A percentile compares a stretch with the other conserved stretches of the same genome.
phyloP scores from a whole-genome alignment of 2,797 vertebrate species.

The Heliangelus exortis region DNA sequence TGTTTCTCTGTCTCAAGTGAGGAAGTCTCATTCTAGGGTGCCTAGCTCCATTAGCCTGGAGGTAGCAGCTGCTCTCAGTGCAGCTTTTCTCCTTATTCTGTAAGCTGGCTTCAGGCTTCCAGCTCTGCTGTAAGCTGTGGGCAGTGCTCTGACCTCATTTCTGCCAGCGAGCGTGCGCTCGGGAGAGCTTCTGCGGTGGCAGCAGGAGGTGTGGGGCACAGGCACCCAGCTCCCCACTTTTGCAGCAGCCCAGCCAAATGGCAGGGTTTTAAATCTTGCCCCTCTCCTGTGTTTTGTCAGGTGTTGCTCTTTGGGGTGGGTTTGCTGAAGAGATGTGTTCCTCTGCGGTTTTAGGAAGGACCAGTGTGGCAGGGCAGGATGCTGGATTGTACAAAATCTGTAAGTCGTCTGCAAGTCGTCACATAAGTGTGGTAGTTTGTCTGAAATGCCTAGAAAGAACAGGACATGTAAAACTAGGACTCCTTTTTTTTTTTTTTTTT shows the following conservation, averaged over 20 bases:
- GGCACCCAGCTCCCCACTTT: neutral
- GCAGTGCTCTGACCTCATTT: slow-evolving; percentile 55
- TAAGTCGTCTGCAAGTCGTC: neutral
- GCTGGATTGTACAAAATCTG: neutral
- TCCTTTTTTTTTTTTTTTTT: neutral
- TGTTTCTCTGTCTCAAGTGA: neutral
- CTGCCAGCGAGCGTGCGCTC: neutral
- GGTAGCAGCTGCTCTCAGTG: slow-evolving; percentile 40
- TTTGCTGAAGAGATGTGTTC: neutral
- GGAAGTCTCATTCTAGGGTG: slow-evolving; percentile 5
- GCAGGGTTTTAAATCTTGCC: neutral
- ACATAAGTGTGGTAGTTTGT: neutral
- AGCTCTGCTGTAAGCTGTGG: slow-evolving; percentile 6
- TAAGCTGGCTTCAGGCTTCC: slow-evolving; percentile 33
- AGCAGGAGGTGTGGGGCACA: slow-evolving; percentile 14
- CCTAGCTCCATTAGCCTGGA: neutral
- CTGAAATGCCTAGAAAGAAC: neutral
- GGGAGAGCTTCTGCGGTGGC: neutral
- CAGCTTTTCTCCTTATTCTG: slow-evolving; percentile 36
- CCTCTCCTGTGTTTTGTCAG: neutral
- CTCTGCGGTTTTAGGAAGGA: neutral
- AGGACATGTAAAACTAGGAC: neutral
- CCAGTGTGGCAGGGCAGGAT: neutral
- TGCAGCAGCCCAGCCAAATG: neutral
- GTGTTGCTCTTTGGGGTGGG: neutral